These are phyloP conservation scores for Melanargia galathea DNA, from an alignment of 2,888 invertebrate species.

Conservation along the genomic window DNA sequence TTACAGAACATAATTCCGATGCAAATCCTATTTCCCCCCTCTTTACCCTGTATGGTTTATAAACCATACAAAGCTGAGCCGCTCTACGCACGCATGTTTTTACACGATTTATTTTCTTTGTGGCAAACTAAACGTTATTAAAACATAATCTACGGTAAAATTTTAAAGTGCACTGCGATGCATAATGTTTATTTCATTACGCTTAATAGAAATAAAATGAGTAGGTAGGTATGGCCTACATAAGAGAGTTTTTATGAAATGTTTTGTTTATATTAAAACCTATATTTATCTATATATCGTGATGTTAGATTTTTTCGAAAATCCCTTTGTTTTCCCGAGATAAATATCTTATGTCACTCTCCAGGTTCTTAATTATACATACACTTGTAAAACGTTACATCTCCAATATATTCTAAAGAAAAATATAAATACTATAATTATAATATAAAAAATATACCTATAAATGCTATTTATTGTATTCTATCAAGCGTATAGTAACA, in stretches of 20 bases:
- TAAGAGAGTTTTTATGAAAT: neutral
- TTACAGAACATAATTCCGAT: constrained; percentile 4
- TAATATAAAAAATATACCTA: too few relatives aligned
- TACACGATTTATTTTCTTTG: constrained; percentile 15
- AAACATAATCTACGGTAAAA: constrained; percentile 7
- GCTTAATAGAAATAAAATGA: neutral
- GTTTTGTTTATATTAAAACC: too few relatives aligned
- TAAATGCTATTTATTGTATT: too few relatives aligned
- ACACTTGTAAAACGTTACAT: too few relatives aligned
- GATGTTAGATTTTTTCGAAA: too few relatives aligned
- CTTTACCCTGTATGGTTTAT: constrained; percentile 9
- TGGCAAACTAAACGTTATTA: constrained; percentile 8
- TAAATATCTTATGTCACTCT: too few relatives aligned
- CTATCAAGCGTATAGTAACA: too few relatives aligned
- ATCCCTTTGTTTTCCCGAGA: too few relatives aligned
- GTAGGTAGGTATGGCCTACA: neutral
- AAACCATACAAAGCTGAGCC: constrained; percentile 13
- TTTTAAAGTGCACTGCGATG: neutral
- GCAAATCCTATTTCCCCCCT: constrained; percentile 13
- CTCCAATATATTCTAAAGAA: too few relatives aligned
- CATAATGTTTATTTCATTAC: neutral
- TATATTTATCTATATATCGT: too few relatives aligned
- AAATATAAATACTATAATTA: too few relatives aligned
- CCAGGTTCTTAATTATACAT: too few relatives aligned
- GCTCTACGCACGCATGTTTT: constrained; percentile 5